Base-by-base conservation (phyloP, 2,888 invertebrate genomes). In the Torymus auratus region DNA sequence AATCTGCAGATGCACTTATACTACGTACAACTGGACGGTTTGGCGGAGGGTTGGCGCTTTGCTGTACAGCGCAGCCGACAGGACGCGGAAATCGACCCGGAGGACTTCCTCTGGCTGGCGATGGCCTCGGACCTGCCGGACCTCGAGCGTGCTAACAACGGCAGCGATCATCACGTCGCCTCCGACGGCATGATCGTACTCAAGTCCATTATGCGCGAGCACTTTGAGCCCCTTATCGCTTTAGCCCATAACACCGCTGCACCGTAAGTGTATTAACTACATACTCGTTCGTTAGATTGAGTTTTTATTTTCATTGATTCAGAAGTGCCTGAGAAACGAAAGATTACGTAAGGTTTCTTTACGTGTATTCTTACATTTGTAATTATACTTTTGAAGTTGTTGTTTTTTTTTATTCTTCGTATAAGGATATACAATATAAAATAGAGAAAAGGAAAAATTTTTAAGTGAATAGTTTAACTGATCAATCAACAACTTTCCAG, bases 181-280 rank as follows among this genome's bases (percentile, higher is more conserved):
- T 91, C 86, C n/a, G 87, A 86, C 13, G 88, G 89, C 56, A 87
- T 87, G 78, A 87, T 89, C 77, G 86, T 89, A 14, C 74, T 91
- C 2, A 91, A 91, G 82, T 83, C 85, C 20, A 68, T 90, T 1
- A 58, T 83, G 7, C 82, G 86, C 20, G 86, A 87, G 0, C 83
- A 85, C 68, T 82, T 88, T 84, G 65, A 88, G 71, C 85, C 88
- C 76, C 86, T 93, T 91, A 92, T 97, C 52, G 95, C 94, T 83
- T 92, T 96, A 17, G 94, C 96, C 0, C 97, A 98, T 88, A 96
- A 95, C 87, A 95, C 96, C 2, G 97, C 96, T 90, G 95, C 94
- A 87, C 92, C 93, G 94, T 94, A 89, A 91, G 91, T 88, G 62
- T 64, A 65, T 60, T 12, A n/a, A n/a, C n/a, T n/a, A n/a, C n/a